Percentiles rank a stretch among this genome's conserved stretches.
phyloP scores from a whole-genome alignment of 2,888 invertebrate species.

The Orthosia gothica region DNA sequence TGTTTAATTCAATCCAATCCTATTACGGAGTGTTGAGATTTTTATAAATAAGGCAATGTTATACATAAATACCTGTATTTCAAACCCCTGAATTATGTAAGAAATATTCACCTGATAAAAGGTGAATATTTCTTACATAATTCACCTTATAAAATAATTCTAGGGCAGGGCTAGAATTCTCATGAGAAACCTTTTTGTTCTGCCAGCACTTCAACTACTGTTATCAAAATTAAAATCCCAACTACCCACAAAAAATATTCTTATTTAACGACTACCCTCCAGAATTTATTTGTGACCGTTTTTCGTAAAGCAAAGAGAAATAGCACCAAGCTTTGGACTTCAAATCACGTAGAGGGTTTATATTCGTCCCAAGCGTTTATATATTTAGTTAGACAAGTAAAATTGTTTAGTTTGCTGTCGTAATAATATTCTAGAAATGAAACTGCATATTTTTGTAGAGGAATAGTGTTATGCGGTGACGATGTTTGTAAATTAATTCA shows the following conservation, averaged over 20 bases:
- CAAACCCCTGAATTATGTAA: too few species aligned
- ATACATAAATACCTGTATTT: too few species aligned
- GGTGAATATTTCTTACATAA: too few species aligned
- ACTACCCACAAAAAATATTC: neutral
- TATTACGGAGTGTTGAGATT: too few species aligned
- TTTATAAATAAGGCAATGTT: too few species aligned
- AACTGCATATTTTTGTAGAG: constrained; percentile 35
- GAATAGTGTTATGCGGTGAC: neutral
- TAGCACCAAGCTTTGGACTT: constrained; percentile 7
- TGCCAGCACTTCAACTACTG: too few species aligned
- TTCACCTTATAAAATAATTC: too few species aligned
- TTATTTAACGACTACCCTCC: constrained; percentile 1
- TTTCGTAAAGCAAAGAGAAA: constrained; percentile 30
- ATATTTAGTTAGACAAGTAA: constrained; percentile 51
- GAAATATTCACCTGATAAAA: too few species aligned
- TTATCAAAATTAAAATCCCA: too few species aligned
- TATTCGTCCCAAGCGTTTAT: constrained; percentile 47
- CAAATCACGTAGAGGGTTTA: constrained; percentile 57
- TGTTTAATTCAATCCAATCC: too few species aligned
- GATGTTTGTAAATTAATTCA: constrained; percentile 2
- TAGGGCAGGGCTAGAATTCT: too few species aligned
- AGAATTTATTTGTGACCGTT: constrained; percentile 28
- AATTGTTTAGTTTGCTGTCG: constrained; percentile 55
- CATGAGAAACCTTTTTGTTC: too few species aligned
- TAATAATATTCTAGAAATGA: constrained; percentile 39